Base-by-base conservation (phyloP, 2,888 invertebrate species). In the Scaptomyza cyrtandrae region DNA sequence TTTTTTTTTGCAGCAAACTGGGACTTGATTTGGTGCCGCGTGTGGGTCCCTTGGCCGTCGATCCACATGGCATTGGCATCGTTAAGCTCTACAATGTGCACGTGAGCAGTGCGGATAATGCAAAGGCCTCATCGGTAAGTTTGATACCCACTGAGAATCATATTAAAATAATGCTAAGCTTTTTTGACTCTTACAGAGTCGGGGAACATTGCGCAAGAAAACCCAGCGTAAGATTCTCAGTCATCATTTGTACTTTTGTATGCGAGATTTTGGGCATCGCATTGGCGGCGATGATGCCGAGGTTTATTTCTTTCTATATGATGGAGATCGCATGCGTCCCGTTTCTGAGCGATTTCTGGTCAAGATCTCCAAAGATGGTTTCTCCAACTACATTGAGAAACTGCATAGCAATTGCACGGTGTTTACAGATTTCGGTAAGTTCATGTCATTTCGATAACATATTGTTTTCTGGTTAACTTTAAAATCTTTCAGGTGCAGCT, bases 11-110 rank as follows among this genome's bases (percentile, higher is more conserved):
- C 93, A 98, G 98, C 91, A 97, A 98, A 93, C 94, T 98, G 54
- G 97, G 97, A 0, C 92, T 98, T 90, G 98, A 98, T 92, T 92
- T 98, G 90, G 98, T 98, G 27, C 98, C 98, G 0, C 94, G 98
- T 29, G 95, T 96, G 75, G 97, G 97, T 35, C 96, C 97, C 29
- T 95, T 97, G 89, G 97, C 97, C 91, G 97, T 98, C 39, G 97
- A 98, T 90, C 96, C 97, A 33, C 97, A 97, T 88, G 94, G 95
- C 52, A 96, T 97, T 93, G 98, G 98, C 78, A 95, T 97, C 39
- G 97, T 98, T 50, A 96, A 97, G 86, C 93, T 98, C 16, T 97
- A 98, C 92, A 95, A 97, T 89, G 96, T 97, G 27, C 95, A 96
- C 81, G 95, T 95, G 16, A 94, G 94, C 78, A 95, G 95, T 87